These are phyloP conservation scores for Sebastes minor DNA, from an alignment of 2,797 vertebrate genomes.

Conservation along the genomic window DNA sequence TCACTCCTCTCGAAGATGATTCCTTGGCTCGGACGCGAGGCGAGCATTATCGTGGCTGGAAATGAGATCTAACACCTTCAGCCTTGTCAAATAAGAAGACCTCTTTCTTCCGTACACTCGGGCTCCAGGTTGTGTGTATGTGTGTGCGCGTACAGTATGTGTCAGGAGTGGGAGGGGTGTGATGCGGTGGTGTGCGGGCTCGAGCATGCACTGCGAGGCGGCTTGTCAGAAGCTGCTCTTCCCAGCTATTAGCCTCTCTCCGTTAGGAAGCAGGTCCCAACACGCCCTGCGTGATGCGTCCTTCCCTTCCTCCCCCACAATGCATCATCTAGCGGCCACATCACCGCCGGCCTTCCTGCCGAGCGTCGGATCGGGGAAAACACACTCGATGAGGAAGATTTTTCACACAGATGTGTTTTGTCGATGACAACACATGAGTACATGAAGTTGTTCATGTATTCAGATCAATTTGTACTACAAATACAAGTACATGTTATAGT, in stretches of 20 bases:
- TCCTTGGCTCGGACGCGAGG: constrained; percentile 59
- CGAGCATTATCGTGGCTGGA: constrained; percentile 72
- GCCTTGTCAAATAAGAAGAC: constrained; percentile 71
- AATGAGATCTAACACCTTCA: constrained; percentile 85
- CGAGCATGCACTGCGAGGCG: constrained; percentile 60
- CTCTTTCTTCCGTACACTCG: constrained; percentile 46
- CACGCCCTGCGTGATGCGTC: constrained; percentile 78
- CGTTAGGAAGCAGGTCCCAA: constrained; percentile 78
- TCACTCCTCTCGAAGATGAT: constrained; percentile 45
- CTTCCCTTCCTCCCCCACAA: constrained; percentile 50
- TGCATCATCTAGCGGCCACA: constrained; percentile 73
- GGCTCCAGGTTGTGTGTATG: constrained; percentile 15
- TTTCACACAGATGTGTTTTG: constrained; percentile 7
- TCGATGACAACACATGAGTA: neutral
- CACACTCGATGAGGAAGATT: constrained; percentile 9
- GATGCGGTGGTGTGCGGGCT: constrained; percentile 64
- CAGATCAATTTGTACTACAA: neutral
- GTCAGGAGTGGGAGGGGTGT: constrained; percentile 33
- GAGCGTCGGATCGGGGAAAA: constrained; percentile 23
- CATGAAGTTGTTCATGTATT: neutral
- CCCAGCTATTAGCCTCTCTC: constrained; percentile 79
- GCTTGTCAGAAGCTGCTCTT: constrained; percentile 78
- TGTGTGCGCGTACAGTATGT: constrained; percentile 38
- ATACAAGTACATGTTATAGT: neutral
- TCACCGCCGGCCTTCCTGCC: constrained; percentile 43